phyloP scores from a whole-genome alignment of 1,140 invertebrate genomes.

The Drosophila auraria region DNA sequence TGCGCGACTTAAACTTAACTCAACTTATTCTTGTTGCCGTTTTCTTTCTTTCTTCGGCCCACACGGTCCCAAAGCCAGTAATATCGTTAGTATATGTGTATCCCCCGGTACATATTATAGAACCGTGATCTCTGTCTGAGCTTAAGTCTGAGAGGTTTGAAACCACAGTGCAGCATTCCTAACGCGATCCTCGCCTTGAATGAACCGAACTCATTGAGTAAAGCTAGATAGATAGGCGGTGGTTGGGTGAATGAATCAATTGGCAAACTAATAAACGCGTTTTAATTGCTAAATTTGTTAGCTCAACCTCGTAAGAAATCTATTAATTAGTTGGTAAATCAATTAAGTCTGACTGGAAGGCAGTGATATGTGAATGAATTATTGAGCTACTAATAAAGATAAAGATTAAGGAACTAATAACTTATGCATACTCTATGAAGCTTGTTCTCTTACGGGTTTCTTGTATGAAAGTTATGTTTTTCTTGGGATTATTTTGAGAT shows the following conservation, averaged over 20 bases:
- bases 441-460: not conserved
- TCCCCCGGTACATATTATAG: constrained; percentile 33
- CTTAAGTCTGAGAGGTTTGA: constrained; percentile 23
- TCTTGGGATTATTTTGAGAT: not conserved
- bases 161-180: constrained; percentile 38
- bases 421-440: too few species aligned
- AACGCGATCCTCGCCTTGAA: constrained; percentile 28
- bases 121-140: constrained; percentile 40
- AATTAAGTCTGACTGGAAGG: not conserved
- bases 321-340: constrained; percentile 3
- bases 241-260: constrained; percentile 18
- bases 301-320: not conserved
- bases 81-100: constrained; percentile 16
- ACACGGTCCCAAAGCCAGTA: constrained; percentile 30
- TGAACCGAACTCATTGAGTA: constrained; percentile 24
- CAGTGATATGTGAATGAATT: not conserved
- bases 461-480: not conserved
- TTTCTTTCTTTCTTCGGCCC: constrained; percentile 50
- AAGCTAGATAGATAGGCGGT: not conserved
- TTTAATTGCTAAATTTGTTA: constrained; percentile 3
- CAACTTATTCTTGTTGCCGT: constrained; percentile 36
- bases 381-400: not conserved
- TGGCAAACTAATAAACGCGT: constrained; percentile 13
- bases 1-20: constrained; percentile 71
- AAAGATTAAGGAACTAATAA: not conserved